These are phyloP conservation scores for Promerops cafer DNA, from an alignment of 2,113 vertebrate genomes.

Conservation along the genomic window DNA sequence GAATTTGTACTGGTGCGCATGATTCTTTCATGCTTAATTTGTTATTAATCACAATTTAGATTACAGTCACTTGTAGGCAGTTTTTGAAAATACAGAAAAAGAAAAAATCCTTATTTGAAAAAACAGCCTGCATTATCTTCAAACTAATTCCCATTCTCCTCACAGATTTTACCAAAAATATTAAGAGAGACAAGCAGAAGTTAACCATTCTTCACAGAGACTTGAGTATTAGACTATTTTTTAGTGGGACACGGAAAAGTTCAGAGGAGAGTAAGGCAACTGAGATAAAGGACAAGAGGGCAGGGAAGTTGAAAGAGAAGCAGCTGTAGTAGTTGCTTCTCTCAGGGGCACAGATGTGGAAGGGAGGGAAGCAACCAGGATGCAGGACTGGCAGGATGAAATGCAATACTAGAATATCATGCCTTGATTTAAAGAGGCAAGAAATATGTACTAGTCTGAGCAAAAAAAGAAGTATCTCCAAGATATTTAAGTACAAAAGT, in stretches of 20 bases:
- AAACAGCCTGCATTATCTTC: background rate
- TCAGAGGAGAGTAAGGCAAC: background rate
- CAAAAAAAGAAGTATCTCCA: background rate
- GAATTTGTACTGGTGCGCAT: background rate
- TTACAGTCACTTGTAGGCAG: background rate
- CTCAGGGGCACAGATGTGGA: background rate
- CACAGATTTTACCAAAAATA: background rate
- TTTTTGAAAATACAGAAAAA: background rate
- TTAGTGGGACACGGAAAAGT: background rate
- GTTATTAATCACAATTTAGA: constrained; percentile 14
- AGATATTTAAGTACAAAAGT: background rate
- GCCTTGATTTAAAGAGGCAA: background rate
- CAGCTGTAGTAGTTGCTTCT: background rate
- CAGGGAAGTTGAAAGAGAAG: background rate
- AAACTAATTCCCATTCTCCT: background rate
- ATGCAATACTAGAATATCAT: background rate
- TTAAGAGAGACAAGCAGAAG: background rate
- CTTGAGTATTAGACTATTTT: background rate
- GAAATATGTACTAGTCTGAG: background rate
- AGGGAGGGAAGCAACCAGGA: background rate
- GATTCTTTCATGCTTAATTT: constrained; percentile 31
- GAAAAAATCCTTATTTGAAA: background rate
- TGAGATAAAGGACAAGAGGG: background rate
- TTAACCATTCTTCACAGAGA: background rate
- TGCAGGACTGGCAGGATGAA: background rate